Percentiles rank a stretch among this genome's conserved stretches.
These are phyloP conservation scores for Chondrilla cf. caribensis DNA, from an alignment of 37 sponge, comb jelly and placozoan species.

Conservation along the genomic window DNA sequence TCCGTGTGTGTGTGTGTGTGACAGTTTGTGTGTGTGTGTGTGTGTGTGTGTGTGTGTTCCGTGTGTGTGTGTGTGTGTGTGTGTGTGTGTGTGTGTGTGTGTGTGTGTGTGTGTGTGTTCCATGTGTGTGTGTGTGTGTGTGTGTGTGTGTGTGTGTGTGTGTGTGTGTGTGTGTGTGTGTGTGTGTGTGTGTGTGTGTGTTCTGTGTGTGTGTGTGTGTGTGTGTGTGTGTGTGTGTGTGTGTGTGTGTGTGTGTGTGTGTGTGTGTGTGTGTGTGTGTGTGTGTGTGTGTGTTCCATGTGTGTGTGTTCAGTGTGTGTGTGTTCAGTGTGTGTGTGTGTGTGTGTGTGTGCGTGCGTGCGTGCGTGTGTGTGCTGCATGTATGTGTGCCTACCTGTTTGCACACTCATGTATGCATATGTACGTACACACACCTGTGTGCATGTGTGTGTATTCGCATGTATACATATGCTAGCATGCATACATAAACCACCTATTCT, in stretches of 20 bases:
- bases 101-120: constrained; percentile 12
- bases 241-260: constrained; percentile 12
- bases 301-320: neutral
- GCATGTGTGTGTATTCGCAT: neutral
- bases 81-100: constrained; percentile 22
- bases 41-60: neutral
- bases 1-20: constrained; percentile 14
- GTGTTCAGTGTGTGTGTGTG: constrained; percentile 1
- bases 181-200: neutral
- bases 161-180: too few relatives aligned
- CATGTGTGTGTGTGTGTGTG: neutral
- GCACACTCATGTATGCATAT: too few relatives aligned
- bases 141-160: constrained; percentile 1
- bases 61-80: constrained; percentile 13
- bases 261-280: neutral
- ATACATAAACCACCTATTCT: too few relatives aligned
- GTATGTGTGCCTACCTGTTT: neutral
- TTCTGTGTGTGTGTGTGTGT: too few relatives aligned
- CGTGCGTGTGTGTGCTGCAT: neutral
- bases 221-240: neutral
- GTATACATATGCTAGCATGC: neutral
- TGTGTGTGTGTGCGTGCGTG: neutral
- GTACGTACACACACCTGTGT: neutral
- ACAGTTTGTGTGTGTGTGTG: neutral
- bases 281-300: neutral